Evolutionary conservation across 2,113 vertebrate species (phyloP).

Genomic region (Tricholaema leucomelas): DNA sequence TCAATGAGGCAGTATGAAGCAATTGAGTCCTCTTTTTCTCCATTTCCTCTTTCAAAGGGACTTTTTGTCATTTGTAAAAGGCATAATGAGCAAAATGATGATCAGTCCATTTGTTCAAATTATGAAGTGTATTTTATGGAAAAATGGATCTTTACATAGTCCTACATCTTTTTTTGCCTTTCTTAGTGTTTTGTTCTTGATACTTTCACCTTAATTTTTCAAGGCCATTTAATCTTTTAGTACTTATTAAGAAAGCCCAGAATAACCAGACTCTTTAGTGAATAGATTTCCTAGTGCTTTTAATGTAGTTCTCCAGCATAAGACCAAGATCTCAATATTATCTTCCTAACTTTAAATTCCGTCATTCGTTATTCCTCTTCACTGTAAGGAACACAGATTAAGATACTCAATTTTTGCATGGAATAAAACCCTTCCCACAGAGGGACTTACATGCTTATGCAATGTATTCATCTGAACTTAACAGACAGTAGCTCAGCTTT

Average conservation of each 20-base stretch:
- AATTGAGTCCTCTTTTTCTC: not conserved
- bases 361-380: not conserved
- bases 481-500: not conserved
- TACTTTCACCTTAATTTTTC: not conserved
- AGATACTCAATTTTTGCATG: not conserved
- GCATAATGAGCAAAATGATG: not conserved
- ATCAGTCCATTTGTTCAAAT: not conserved
- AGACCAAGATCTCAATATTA: not conserved
- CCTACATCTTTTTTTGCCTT: not conserved
- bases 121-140: not conserved
- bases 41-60: not conserved
- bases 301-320: not conserved
- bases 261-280: not conserved
- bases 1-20: not conserved
- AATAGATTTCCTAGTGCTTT: not conserved
- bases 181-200: not conserved
- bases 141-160: not conserved
- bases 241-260: not conserved
- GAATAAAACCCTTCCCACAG: not conserved
- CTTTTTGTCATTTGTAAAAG: not conserved
- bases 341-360: not conserved
- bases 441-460: not conserved
- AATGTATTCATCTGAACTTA: not conserved
- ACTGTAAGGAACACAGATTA: not conserved
- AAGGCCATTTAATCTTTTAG: not conserved